Evolutionary conservation across 2,888 invertebrate genomes (phyloP).

Genomic region (Sthenelais limicola): DNA sequence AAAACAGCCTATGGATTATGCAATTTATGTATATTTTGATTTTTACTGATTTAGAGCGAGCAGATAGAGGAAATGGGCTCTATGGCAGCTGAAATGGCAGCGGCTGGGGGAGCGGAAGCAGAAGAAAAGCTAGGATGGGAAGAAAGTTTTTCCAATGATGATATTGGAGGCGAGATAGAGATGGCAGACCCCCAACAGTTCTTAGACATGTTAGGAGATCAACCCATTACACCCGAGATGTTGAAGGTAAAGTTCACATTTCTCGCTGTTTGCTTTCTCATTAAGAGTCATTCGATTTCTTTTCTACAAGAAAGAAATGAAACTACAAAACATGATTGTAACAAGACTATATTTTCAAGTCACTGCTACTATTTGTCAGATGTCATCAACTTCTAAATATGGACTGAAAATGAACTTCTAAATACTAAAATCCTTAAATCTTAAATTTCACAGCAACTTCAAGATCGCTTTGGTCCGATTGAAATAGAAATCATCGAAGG

Average conservation of each 20-base stretch:
- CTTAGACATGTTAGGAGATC: constrained; percentile 10
- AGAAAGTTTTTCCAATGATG: neutral
- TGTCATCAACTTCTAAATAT: no score
- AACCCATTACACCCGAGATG: constrained; percentile 19
- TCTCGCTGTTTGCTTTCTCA: no score
- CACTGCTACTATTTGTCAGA: no score
- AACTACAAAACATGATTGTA: no score
- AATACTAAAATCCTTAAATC: neutral
- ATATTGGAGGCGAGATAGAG: neutral
- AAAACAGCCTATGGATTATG: no score
- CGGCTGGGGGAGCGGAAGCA: neutral
- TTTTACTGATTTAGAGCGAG: no score
- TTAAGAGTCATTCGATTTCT: no score
- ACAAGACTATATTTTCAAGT: no score
- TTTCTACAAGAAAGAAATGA: no score
- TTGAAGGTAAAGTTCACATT: constrained; percentile 17
- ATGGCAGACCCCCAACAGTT: constrained; percentile 11
- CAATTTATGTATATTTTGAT: no score
- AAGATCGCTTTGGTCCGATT: constrained; percentile 30
- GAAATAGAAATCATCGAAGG: constrained; percentile 29
- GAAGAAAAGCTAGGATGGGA: neutral
- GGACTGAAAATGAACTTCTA: no score
- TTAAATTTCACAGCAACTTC: constrained; percentile 2
- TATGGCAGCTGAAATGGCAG: neutral
- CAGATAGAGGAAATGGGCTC: constrained; percentile 16